Base-by-base conservation (phyloP, 2,113 vertebrate genomes). In the Eclectus roratus region DNA sequence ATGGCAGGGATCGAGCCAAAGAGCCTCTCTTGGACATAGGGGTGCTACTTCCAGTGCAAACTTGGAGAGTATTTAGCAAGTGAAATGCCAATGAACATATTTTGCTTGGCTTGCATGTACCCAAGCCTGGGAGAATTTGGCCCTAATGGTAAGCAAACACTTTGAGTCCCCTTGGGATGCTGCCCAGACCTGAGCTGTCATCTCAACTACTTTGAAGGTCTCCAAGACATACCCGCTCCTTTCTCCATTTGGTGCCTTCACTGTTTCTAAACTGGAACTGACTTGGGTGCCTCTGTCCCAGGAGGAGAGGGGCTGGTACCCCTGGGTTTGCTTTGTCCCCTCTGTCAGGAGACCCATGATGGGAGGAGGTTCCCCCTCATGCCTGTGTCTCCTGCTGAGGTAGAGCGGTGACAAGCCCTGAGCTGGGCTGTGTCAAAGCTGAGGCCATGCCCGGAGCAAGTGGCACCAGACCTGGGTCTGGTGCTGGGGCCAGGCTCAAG, bases 41-140 rank as follows among this genome's bases (percentile, higher is more conserved):
- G 73, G 58, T 89, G 89, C 29, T 65, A 71, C 69, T 68, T 94
- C 93, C 78, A 87, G 61, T 33, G 69, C 70, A 87, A 81, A 87
- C 27, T 12, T 4, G 77, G 85, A 46, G 44, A 84, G 19, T 4
- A 20, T 47, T 96, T 72, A 89, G 71, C 79, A 64, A 85, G 17
- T 17, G 16, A 89, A 78, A 80, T 29, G 68, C 58, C 71, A 90
- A 58, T 13, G 31, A 93, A 82, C 25, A 46, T 91, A 88, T 85
- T 95, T 93, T 65, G 25, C 68, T 94, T 92, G 91, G 70, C 84
- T 60, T 55, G 27, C n/a, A 25, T 14, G 4, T 53, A 56, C 9
- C n/a, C 25, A 55, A 21, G 66, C 52, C 66, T 66, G 28, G 73
- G 41, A 93, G 53, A 90, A 88, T 31, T 68, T 72, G 82, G 56